A percentile compares a stretch with the other conserved stretches of the same genome.
These are phyloP conservation scores for Diadema setosum DNA, from an alignment of 35 echinoderm and acorn worm genomes.

Conservation along the genomic window DNA sequence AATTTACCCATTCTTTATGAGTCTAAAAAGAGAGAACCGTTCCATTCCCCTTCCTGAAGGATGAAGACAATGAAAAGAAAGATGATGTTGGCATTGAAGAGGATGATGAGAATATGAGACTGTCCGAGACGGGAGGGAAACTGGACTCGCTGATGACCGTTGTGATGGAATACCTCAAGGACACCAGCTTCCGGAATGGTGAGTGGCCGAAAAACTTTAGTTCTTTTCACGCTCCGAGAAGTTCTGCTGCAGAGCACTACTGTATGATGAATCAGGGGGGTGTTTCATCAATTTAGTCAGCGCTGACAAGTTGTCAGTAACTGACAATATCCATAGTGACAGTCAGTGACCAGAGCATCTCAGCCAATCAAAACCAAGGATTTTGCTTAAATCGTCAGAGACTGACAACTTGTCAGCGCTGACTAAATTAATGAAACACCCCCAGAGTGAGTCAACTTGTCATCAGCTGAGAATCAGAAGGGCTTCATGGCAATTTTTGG, in stretches of 20 bases:
- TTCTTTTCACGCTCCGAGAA: too few relatives aligned
- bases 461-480: too few relatives aligned
- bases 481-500: too few relatives aligned
- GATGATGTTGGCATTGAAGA: background rate
- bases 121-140: constrained; percentile 46
- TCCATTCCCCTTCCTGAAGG: background rate
- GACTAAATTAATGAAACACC: too few relatives aligned
- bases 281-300: too few relatives aligned
- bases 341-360: too few relatives aligned
- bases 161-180: constrained; percentile 38
- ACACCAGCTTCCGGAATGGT: constrained; percentile 51
- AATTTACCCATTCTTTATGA: background rate
- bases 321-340: background rate
- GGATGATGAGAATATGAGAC: constrained; percentile 29
- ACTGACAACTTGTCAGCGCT: too few relatives aligned
- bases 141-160: constrained; percentile 55
- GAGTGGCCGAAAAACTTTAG: background rate
- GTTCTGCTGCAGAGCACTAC: background rate
- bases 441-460: background rate
- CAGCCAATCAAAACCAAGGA: too few relatives aligned
- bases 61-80: constrained; percentile 13
- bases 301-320: too few relatives aligned
- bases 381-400: too few relatives aligned
- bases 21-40: background rate
- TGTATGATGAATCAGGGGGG: background rate